Evolutionary conservation across 2,113 vertebrate species (phyloP), one percentile per base, ranked within the genome.

Genomic region (Zosterops japonicus): DNA sequence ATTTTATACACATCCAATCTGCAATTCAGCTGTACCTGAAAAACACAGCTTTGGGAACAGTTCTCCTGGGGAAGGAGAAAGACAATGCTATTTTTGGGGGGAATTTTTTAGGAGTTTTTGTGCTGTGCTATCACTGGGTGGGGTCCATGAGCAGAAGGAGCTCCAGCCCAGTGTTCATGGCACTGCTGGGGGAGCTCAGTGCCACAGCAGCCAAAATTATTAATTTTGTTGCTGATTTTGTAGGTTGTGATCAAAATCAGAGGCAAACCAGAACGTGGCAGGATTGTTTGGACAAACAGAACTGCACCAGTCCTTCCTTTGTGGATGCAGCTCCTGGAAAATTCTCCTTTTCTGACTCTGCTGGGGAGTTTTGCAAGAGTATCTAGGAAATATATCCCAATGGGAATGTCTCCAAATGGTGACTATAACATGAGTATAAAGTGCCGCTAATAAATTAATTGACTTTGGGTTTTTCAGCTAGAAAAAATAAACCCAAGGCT

Each of bases 401-500:
- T 46, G 59, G 72, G 76, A 81, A 90, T 14, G 42, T 42, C 65
- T 95, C 93, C 86, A 94, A 92, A 60, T 61, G 56, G 41, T 60
- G 64, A 50, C 88, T 64, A 7, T 75, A 89, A 57, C 9, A 3
- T 68, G 36, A 89, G 31, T 56, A 68, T 72, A 11, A 90, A 83
- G 41, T 46, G 64, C 29, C 70, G 50, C 44, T 89, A 90, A 94
- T 87, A 90, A 96, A 92, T 83, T 17, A 90, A 83, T 95, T 89
- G 19, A 33, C 68, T 96, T 96, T 46, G 61, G 36, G 85, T 92
- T 95, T 86, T 90, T 94, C 76, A 95, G 69, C 77, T 76, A 89
- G 77, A 93, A 87, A n/a, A 89, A 95, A 96, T 94, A 94, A 96
- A 86, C 65, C 5, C 25, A n/a, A n/a, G 47, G 36, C 72, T 94